Percentiles rank a stretch among this genome's conserved stretches.
Conservation (phyloP, 1,140 invertebrate genomes). For the Pentalonia nigronervosa region DNA sequence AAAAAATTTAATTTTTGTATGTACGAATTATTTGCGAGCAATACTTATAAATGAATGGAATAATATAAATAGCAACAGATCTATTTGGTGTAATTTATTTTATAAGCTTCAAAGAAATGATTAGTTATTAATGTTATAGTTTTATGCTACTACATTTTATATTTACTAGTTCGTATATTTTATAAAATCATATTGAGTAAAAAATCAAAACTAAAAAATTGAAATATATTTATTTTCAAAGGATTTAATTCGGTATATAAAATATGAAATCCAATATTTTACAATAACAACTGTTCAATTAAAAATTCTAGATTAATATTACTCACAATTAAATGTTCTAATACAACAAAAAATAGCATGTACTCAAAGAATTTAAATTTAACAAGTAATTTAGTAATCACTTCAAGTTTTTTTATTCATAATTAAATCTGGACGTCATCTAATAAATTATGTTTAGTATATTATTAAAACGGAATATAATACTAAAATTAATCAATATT, state of each 20-base stretch:
- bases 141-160: neutral
- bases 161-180: neutral
- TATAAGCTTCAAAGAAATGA: neutral
- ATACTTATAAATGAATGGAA: neutral
- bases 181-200: neutral
- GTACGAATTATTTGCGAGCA: neutral
- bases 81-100: neutral
- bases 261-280: neutral
- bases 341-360: neutral
- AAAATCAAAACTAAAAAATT: neutral
- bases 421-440: neutral
- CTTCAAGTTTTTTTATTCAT: neutral
- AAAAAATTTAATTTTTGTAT: neutral
- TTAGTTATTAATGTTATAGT: neutral
- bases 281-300: neutral
- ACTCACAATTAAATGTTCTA: neutral
- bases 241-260: neutral
- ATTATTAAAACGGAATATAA: neutral
- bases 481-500: slow-evolving; percentile 22
- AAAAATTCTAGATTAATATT: neutral
- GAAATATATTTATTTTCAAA: neutral
- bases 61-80: neutral
- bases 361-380: neutral
- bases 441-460: neutral
- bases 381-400: neutral